phyloP scores from a whole-genome alignment of 2,888 invertebrate species.

The Agriopis aurantiaria region DNA sequence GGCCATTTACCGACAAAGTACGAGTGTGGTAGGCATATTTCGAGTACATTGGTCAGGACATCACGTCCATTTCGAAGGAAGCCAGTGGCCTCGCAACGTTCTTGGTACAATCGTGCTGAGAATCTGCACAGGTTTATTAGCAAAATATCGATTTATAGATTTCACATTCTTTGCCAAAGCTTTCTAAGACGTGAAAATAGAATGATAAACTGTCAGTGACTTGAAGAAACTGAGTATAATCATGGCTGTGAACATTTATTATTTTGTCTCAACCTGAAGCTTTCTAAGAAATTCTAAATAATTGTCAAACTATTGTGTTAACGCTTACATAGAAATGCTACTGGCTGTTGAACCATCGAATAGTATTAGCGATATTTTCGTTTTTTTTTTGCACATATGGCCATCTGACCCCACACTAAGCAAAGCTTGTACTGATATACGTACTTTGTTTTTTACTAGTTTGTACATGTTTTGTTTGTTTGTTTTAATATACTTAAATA shows the following conservation, averaged over 20 bases:
- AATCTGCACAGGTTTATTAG: conserved; percentile 57
- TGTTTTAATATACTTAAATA: too few species aligned
- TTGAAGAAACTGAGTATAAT: conserved; percentile 2
- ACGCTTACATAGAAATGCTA: neutral
- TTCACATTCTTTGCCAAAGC: conserved; percentile 11
- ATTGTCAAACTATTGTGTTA: neutral
- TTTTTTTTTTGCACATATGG: too few species aligned
- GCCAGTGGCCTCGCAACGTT: conserved; percentile 75
- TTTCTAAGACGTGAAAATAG: conserved; percentile 16
- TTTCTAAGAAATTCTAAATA: neutral
- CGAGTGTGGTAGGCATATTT: conserved; percentile 2
- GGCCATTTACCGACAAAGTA: conserved; percentile 9
- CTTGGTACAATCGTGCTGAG: conserved; percentile 71
- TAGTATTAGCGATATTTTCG: too few species aligned
- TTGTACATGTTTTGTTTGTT: too few species aligned
- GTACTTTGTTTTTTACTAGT: too few species aligned
- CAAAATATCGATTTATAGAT: conserved; percentile 33
- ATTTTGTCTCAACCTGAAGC: neutral
- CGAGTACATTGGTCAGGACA: conserved; percentile 41
- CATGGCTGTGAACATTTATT: conserved; percentile 5
- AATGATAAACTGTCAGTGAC: neutral
- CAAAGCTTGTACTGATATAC: too few species aligned
- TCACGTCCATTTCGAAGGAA: conserved; percentile 62
- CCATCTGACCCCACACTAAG: too few species aligned
- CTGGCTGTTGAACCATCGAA: neutral